Conservation (phyloP, 2,888 invertebrate species). For the Chymomyza amoena region DNA sequence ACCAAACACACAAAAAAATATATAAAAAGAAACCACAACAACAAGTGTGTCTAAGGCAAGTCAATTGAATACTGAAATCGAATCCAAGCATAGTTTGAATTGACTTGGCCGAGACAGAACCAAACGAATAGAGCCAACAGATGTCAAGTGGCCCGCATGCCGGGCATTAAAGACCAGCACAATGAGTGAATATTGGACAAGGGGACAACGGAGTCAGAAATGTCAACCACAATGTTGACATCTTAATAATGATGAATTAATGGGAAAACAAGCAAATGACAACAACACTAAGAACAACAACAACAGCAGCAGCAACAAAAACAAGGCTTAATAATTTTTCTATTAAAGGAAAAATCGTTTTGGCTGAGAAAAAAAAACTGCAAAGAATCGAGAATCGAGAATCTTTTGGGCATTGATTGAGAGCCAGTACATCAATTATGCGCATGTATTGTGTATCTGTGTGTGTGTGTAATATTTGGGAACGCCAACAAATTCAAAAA, state of each 20-base stretch:
- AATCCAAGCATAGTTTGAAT: neutral
- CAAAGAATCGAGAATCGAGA: constrained; percentile 38
- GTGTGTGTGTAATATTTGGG: neutral
- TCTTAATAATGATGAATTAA: constrained; percentile 77
- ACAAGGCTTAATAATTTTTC: constrained; percentile 60
- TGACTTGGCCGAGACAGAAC: neutral
- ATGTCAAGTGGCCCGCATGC: constrained; percentile 72
- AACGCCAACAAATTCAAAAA: constrained; percentile 68
- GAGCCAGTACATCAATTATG: constrained; percentile 66
- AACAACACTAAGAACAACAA: constrained; percentile 41
- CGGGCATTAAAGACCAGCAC: constrained; percentile 5
- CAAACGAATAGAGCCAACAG: constrained; percentile 39
- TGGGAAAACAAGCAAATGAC: constrained; percentile 67
- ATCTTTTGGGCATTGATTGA: constrained; percentile 63
- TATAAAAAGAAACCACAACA: neutral
- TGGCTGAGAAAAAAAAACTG: constrained; percentile 39
- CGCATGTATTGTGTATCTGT: neutral
- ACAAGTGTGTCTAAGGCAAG: neutral
- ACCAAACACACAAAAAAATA: constrained; percentile 2
- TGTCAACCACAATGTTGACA: constrained; percentile 75
- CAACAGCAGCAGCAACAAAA: constrained; percentile 30
- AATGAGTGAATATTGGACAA: constrained; percentile 12
- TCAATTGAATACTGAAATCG: neutral
- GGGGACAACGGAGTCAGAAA: constrained; percentile 48
- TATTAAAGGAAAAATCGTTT: constrained; percentile 45